Conservation (phyloP, 2,113 vertebrate species). For the Tupaia tana region DNA sequence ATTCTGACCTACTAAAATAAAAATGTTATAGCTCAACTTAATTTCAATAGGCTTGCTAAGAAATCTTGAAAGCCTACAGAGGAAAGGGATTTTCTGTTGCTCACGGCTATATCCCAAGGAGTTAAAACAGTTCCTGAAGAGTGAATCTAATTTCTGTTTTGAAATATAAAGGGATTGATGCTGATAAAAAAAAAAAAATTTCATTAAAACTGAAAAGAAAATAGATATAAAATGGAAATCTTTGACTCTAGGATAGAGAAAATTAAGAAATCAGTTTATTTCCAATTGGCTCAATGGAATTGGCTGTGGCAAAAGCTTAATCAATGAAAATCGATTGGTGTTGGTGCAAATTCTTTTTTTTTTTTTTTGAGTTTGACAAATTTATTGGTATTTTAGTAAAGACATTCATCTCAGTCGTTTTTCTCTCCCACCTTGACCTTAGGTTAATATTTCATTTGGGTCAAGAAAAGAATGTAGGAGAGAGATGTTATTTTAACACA, state of each 20-base stretch:
- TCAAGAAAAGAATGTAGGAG: too few relatives aligned
- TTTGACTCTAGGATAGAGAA: constrained; percentile 21
- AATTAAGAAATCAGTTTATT: constrained; percentile 35
- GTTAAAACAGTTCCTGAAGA: constrained; percentile 6
- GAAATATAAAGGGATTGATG: constrained; percentile 7
- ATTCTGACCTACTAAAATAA: not conserved
- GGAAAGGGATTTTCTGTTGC: constrained; percentile 36
- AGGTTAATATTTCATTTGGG: too few relatives aligned
- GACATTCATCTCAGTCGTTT: too few relatives aligned
- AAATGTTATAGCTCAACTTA: constrained; percentile 18
- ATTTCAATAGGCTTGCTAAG: not conserved
- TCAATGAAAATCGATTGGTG: not conserved
- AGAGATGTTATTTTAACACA: too few relatives aligned
- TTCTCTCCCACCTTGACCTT: too few relatives aligned
- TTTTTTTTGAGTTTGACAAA: too few relatives aligned
- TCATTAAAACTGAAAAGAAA: constrained; percentile 21
- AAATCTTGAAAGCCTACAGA: not conserved
- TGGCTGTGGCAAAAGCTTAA: not conserved
- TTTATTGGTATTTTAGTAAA: too few relatives aligned
- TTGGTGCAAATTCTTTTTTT: not conserved
- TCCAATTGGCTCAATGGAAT: not conserved
- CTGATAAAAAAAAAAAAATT: constrained; percentile 46
- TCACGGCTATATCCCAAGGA: not conserved
- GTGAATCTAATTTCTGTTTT: constrained; percentile 39
- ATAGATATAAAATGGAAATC: constrained; percentile 38